These are phyloP conservation scores for Hippocampus abdominalis DNA, from an alignment of 2,113 vertebrate species.

Conservation along the genomic window DNA sequence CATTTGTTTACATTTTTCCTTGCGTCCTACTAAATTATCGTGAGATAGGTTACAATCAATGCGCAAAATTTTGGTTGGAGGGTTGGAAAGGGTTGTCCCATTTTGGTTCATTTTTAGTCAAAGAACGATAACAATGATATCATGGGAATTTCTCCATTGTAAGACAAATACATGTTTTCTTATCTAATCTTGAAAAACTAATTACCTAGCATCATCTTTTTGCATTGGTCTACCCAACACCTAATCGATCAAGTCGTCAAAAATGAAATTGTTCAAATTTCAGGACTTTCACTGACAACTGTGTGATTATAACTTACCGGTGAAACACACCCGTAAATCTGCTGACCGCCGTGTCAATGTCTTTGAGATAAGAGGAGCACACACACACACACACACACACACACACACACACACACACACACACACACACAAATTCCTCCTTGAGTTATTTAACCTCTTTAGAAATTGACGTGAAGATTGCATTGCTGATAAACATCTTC, in stretches of 20 bases:
- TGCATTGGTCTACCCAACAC: conserved; percentile 4
- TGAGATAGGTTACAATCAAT: too few relatives aligned
- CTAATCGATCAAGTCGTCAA: conserved; percentile 17
- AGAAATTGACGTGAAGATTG: conserved; percentile 18
- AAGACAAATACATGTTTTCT: too few relatives aligned
- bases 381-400: background rate
- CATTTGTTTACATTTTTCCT: too few relatives aligned
- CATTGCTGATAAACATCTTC: conserved; percentile 26
- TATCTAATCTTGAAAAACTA: too few relatives aligned
- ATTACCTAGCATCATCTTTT: conserved; percentile 4
- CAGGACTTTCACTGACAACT: conserved; percentile 43
- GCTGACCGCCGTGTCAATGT: conserved; percentile 34
- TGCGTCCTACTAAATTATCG: too few relatives aligned
- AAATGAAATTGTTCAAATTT: conserved; percentile 55
- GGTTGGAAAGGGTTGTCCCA: too few relatives aligned
- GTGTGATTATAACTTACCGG: conserved; percentile 51
- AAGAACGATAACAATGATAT: too few relatives aligned
- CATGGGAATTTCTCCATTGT: too few relatives aligned
- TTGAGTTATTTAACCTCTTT: conserved; percentile 10
- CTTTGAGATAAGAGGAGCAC: conserved; percentile 23
- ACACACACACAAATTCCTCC: background rate
- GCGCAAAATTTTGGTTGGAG: too few relatives aligned
- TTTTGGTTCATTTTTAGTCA: too few relatives aligned
- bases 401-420: background rate
- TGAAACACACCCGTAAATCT: conserved; percentile 53